phyloP scores from a whole-genome alignment of 2,888 invertebrate genomes.

The Troilus luridus region DNA sequence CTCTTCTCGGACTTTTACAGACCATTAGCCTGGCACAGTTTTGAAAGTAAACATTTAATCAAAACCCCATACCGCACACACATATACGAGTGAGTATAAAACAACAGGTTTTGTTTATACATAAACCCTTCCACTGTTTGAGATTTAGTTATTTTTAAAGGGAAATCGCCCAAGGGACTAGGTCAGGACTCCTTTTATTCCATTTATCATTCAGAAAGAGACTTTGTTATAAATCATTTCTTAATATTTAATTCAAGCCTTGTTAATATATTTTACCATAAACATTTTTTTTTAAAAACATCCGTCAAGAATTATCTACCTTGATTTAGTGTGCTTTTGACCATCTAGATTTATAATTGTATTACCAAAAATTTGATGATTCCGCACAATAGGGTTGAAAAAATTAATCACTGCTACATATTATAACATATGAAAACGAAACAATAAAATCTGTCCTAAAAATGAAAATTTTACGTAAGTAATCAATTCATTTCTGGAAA shows the following conservation, averaged over 20 bases:
- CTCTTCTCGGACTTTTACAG: background rate
- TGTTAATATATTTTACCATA: background rate
- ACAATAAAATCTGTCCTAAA: too few relatives aligned
- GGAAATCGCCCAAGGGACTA: background rate
- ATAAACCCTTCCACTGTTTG: background rate
- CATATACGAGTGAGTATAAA: background rate
- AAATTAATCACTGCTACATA: too few relatives aligned
- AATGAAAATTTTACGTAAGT: too few relatives aligned
- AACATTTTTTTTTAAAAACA: too few relatives aligned
- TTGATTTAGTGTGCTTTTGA: too few relatives aligned
- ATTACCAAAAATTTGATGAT: too few relatives aligned
- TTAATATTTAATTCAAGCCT: background rate
- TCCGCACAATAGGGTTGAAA: too few relatives aligned
- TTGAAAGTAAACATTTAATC: conserved; percentile 32
- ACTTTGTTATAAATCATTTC: background rate
- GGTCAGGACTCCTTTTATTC: background rate
- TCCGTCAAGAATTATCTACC: too few relatives aligned
- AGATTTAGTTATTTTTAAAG: conserved; percentile 1
- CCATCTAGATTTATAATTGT: too few relatives aligned
- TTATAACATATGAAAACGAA: too few relatives aligned
- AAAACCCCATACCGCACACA: background rate
- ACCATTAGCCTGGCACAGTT: background rate
- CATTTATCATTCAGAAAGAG: background rate
- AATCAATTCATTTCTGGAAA: too few relatives aligned
- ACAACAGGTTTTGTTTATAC: background rate